Base-by-base conservation (phyloP, 2,113 vertebrate genomes). In the Prunella himalayana region DNA sequence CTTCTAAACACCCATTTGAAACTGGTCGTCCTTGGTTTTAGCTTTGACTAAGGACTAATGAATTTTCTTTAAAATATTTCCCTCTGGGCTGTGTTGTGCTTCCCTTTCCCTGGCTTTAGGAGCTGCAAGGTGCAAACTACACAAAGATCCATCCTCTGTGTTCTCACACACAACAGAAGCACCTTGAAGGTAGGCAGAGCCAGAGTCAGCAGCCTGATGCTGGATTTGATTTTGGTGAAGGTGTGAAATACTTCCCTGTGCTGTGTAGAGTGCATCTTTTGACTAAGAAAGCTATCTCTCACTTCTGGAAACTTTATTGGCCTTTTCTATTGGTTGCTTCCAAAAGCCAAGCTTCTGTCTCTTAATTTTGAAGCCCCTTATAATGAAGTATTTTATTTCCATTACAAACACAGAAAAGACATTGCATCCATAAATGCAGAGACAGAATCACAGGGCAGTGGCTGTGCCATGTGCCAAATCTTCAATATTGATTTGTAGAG, bases 101-200 rank as follows among this genome's bases (percentile, higher is more conserved):
- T 54, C 53, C 6, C 41, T 57, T 84, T 39, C 30, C 30, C 11
- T 0, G 0, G 18, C 33, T 39, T 39, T 17, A 44, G 68, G 59
- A 92, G 41, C 44, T 2, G 1, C 27, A 17, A 31, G 39, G 47
- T 54, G 70, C 24, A 15, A 71, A 79, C 47, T 21, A 23, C 6
- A 0, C 1, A 19, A 13, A 33, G 33, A 49, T 60, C 27, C 8
- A 1, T 60, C 13, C 50, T 71, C 37, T 1, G 0, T 35, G 51
- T 42, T 41, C 23, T 70, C 51, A 30, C 28, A 4, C 41, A 8
- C 20, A 28, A 9, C 27, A 39, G 51, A 28, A 75, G 14, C 57
- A 7, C 30, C 2, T 2, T 13, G 50, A 60, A 56, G 84, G 90
- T 39, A 45, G 0, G 21, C 6, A 44, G 37, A 56, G 10, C 65